Evolutionary conservation across 1,140 invertebrate genomes (phyloP), one percentile per base, ranked within the genome.

Genomic region (Zeugodacus cucurbitae): DNA sequence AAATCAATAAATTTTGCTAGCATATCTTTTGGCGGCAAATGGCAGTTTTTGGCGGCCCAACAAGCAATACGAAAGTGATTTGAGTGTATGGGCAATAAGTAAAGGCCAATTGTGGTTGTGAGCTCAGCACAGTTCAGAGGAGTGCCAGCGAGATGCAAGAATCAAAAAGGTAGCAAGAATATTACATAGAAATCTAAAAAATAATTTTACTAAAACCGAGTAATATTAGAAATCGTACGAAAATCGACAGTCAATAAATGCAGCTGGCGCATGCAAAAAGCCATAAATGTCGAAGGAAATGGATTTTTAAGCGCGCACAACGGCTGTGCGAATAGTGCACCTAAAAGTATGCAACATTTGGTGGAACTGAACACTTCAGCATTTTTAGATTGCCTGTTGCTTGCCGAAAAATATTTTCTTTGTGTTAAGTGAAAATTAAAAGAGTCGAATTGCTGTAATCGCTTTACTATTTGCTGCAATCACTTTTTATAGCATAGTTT

Each of bases 1-100:
- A 82, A 82, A 82, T 82, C 74, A 82, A 82, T 82, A 82, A 82
- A 44, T 82, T 82, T 82, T 17, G n/a, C 41, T 82, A 26, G 41
- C 74, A 82, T 82, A 82, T 82, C 74, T 82, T 48, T 82, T 11
- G 37, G 74, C 74, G 74, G 41, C 74, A 82, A 82, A 82, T 82
- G 74, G 74, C 8, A 82, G n/a, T 22, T 48, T 82, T 82, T 82
- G 74, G 74, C 74, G 48, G 34, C 2, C 74, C 10, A 48, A 8
- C n/a, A 48, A n/a, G n/a, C 41, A 48, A n/a, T n/a, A n/a, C n/a
- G n/a, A n/a, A n/a, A 82, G 74, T 82, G 74, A 82, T 82, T 82
- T 29, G 74, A 82, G 41, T n/a, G n/a, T n/a, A n/a, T n/a, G n/a
- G n/a, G n/a, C n/a, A n/a, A n/a, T 82, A 82, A 29, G 74, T 82